Percentiles rank a stretch among this genome's conserved stretches.
phyloP scores from a whole-genome alignment of 1,140 invertebrate species.

The Drosophila kohkoa region DNA sequence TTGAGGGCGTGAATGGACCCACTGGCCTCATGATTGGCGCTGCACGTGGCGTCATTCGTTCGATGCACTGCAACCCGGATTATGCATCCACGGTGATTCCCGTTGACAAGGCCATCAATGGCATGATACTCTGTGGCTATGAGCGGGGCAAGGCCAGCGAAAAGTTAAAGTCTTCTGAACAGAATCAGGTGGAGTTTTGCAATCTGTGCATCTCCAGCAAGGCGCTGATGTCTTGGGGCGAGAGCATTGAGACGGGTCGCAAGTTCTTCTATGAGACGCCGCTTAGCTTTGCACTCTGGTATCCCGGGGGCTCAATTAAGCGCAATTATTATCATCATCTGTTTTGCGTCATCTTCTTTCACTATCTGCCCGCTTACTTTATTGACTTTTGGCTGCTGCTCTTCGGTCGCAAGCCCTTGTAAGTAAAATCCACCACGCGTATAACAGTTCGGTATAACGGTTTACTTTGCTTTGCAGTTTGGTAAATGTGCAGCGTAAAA shows the following conservation, averaged over 20 bases:
- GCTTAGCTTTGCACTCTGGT: slow-evolving; percentile 91
- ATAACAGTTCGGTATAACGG: background rate
- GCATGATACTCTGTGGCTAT: slow-evolving; percentile 91
- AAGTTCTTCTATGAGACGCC: slow-evolving; percentile 87
- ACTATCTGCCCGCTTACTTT: slow-evolving; percentile 93
- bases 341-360: slow-evolving; percentile 90
- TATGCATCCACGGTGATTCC: slow-evolving; percentile 91
- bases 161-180: slow-evolving; percentile 50
- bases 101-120: slow-evolving; percentile 92
- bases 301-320: slow-evolving; percentile 91
- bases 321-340: slow-evolving; percentile 88
- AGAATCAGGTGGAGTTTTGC: slow-evolving; percentile 84
- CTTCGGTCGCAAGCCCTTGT: slow-evolving; percentile 92
- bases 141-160: slow-evolving; percentile 85
- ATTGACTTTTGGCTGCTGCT: slow-evolving; percentile 89
- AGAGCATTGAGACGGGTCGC: slow-evolving; percentile 89
- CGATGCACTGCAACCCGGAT: slow-evolving; percentile 88
- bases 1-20: slow-evolving; percentile 97
- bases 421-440: slow-evolving; percentile 78
- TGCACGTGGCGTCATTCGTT: slow-evolving; percentile 92
- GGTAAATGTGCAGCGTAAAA: slow-evolving; percentile 88
- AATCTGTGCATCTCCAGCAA: slow-evolving; percentile 88
- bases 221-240: slow-evolving; percentile 91
- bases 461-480: slow-evolving; percentile 85
- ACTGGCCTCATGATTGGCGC: slow-evolving; percentile 92